These are phyloP conservation scores for Varanus salvator DNA, from an alignment of 2,113 vertebrate genomes.

Conservation along the genomic window DNA sequence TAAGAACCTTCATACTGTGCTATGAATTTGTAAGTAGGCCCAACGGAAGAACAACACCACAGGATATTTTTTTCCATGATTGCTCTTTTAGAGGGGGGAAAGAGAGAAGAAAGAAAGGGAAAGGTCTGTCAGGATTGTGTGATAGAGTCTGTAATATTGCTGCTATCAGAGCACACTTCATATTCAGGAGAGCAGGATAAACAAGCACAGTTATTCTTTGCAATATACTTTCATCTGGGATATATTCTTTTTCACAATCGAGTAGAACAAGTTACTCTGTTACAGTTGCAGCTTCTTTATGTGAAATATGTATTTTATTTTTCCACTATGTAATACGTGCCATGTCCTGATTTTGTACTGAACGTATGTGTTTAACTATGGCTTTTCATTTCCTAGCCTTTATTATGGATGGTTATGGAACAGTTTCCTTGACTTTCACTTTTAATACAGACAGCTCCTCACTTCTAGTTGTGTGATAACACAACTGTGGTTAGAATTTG, in stretches of 20 bases:
- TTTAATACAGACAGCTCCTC: not conserved
- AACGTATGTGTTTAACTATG: not conserved
- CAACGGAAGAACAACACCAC: constrained; percentile 74
- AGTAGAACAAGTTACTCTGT: not conserved
- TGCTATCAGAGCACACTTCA: constrained; percentile 40
- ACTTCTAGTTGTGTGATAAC: not conserved
- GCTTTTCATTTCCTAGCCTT: not conserved
- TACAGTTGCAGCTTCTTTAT: constrained; percentile 20
- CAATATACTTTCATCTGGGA: constrained; percentile 34
- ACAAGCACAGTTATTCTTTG: constrained; percentile 46
- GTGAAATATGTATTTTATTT: not conserved
- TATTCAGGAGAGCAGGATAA: constrained; percentile 35
- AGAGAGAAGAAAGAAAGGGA: not conserved
- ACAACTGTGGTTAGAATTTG: not conserved
- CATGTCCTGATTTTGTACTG: constrained; percentile 19
- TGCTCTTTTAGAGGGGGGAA: constrained; percentile 72
- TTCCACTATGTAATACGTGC: not conserved
- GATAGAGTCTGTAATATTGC: constrained; percentile 41
- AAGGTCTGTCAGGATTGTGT: constrained; percentile 10
- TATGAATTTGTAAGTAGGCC: constrained; percentile 83
- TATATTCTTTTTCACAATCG: constrained; percentile 36
- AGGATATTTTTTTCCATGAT: constrained; percentile 81
- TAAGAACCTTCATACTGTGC: constrained; percentile 84
- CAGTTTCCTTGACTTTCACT: not conserved
- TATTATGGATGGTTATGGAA: not conserved